Evolutionary conservation across 2,888 invertebrate genomes (phyloP).

Genomic region (Lordiphosa andalusiaca): DNA sequence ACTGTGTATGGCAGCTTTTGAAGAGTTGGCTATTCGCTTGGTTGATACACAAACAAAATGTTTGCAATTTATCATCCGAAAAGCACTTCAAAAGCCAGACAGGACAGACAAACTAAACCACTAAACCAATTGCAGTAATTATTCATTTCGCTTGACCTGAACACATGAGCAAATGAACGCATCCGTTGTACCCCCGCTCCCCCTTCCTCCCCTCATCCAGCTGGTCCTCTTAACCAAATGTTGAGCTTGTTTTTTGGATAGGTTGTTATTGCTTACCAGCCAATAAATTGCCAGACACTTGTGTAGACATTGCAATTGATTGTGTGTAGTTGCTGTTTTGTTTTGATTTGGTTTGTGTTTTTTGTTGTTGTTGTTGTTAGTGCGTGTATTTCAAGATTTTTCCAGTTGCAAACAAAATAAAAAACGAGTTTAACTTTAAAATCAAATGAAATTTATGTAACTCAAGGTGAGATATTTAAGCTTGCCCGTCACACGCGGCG

Average conservation of each 20-base stretch:
- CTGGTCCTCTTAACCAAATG: too few species aligned
- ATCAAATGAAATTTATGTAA: conserved; percentile 21
- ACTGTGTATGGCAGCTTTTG: not conserved
- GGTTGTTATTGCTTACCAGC: conserved; percentile 63
- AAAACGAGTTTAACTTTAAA: conserved; percentile 10
- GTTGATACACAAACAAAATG: conserved; percentile 24
- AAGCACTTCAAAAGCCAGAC: conserved; percentile 12
- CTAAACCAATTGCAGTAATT: conserved; percentile 44
- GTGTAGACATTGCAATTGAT: conserved; percentile 67
- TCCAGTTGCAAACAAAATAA: conserved; percentile 21
- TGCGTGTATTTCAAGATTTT: conserved; percentile 26
- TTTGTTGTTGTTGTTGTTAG: conserved; percentile 26
- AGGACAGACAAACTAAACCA: conserved; percentile 19
- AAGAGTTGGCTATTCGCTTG: conserved; percentile 4
- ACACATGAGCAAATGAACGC: conserved; percentile 1
- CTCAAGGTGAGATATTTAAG: conserved; percentile 47
- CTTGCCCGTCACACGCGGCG: conserved; percentile 58
- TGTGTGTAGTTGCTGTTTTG: conserved; percentile 14
- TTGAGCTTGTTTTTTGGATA: conserved; percentile 9
- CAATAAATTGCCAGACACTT: conserved; percentile 73
- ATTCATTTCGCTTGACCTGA: conserved; percentile 35
- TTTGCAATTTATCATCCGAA: conserved; percentile 47
- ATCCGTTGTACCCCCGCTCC: not conserved
- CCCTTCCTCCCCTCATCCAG: too few species aligned
- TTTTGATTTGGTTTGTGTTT: too few species aligned